Evolutionary conservation across 2,113 vertebrate species (phyloP).

Genomic region (Sus scrofa): DNA sequence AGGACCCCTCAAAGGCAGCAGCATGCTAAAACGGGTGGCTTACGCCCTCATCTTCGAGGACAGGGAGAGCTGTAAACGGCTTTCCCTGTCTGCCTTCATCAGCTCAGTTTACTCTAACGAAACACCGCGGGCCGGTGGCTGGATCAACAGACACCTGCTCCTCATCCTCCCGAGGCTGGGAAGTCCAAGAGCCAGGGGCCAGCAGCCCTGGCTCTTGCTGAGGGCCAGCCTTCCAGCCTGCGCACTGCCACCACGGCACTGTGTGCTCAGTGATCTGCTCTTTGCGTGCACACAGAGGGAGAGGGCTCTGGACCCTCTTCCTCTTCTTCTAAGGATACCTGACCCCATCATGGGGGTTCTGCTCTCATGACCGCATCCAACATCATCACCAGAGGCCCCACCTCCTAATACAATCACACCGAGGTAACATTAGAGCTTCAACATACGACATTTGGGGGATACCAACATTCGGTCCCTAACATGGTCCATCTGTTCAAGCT

Average conservation of each 20-base stretch:
- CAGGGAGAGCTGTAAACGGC: slow-evolving; percentile 52
- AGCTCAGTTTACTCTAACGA: neutral
- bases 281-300: neutral
- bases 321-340: neutral
- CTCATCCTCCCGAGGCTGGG: neutral
- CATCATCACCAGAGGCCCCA: neutral
- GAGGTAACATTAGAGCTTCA: neutral
- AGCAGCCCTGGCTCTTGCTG: rapidly evolving
- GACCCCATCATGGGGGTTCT: neutral
- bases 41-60: slow-evolving; percentile 49
- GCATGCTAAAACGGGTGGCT: slow-evolving; percentile 57
- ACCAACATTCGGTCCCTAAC: neutral
- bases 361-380: neutral
- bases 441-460: rapidly evolving
- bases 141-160: neutral
- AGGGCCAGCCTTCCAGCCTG: neutral
- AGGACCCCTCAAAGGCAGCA: slow-evolving; percentile 61
- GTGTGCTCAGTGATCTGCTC: neutral
- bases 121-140: neutral
- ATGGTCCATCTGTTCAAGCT: slow-evolving; percentile 70
- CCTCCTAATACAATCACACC: neutral
- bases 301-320: neutral
- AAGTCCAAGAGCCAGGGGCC: neutral
- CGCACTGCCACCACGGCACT: neutral
- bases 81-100: slow-evolving; percentile 32